Evolutionary conservation across 2,113 vertebrate genomes (phyloP).

Genomic region (Leptodactylus fuscus): DNA sequence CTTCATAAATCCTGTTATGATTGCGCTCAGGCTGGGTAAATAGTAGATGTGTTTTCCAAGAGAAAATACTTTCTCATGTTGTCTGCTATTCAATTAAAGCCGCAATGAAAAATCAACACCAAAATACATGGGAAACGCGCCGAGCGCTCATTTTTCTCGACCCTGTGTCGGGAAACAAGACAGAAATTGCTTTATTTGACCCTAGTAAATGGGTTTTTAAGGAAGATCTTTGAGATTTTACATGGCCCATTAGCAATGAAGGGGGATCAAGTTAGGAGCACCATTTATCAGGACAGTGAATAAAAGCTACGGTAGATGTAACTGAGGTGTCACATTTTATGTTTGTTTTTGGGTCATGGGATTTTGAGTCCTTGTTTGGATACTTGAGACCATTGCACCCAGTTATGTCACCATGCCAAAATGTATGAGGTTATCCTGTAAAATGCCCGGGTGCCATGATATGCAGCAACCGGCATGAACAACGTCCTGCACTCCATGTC

Average conservation of each 20-base stretch:
- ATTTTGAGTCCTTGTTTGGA: too few relatives aligned
- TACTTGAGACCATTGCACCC: too few relatives aligned
- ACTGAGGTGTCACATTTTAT: too few relatives aligned
- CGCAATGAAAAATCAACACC: slow-evolving; percentile 53
- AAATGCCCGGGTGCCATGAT: too few relatives aligned
- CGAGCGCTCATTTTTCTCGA: slow-evolving; percentile 33
- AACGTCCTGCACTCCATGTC: too few relatives aligned
- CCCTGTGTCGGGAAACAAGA: slow-evolving; percentile 10
- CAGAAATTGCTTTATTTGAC: background rate
- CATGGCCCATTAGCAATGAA: background rate
- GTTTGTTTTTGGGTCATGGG: too few relatives aligned
- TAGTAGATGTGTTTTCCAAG: slow-evolving; percentile 50
- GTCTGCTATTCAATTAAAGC: slow-evolving; percentile 60
- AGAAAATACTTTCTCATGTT: slow-evolving; percentile 57
- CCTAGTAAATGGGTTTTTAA: background rate
- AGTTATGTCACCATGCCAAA: too few relatives aligned
- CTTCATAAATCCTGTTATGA: slow-evolving; percentile 60
- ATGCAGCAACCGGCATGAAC: too few relatives aligned
- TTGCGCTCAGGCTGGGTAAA: slow-evolving; percentile 44
- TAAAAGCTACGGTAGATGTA: background rate
- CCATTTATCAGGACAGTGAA: background rate
- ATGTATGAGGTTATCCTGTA: too few relatives aligned
- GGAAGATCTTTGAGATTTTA: background rate
- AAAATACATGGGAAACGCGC: slow-evolving; percentile 40
- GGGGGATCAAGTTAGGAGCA: background rate